These are phyloP conservation scores for Anthophora plumipes DNA, from an alignment of 2,888 invertebrate species.

Conservation along the genomic window DNA sequence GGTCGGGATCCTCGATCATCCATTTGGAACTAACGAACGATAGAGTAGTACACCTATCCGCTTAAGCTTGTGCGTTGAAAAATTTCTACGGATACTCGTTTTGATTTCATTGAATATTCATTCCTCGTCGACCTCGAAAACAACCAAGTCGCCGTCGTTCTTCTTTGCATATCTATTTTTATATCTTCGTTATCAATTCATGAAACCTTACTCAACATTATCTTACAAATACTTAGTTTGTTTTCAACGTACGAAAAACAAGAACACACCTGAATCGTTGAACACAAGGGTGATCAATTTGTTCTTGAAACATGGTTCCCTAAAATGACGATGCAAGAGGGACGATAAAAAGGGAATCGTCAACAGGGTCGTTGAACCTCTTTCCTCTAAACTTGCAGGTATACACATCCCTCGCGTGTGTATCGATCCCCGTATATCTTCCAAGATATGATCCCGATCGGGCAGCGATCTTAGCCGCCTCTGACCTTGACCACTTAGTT, in stretches of 20 bases:
- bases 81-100: conserved; percentile 12
- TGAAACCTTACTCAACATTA: neutral
- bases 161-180: conserved; percentile 35
- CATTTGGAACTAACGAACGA: conserved; percentile 28
- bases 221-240: too few species aligned
- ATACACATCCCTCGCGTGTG: conserved; percentile 35
- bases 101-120: conserved; percentile 34
- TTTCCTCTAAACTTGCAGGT: conserved; percentile 45
- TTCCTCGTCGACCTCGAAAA: conserved; percentile 34
- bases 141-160: conserved; percentile 19
- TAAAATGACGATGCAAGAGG: conserved; percentile 36
- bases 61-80: neutral
- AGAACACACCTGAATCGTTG: too few species aligned
- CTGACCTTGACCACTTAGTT: conserved; percentile 66
- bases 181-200: conserved; percentile 24
- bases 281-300: conserved; percentile 22
- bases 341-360: conserved; percentile 45
- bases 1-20: conserved; percentile 52
- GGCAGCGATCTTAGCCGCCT: conserved; percentile 56
- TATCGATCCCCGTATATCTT: conserved; percentile 61
- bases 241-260: too few species aligned
- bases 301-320: conserved; percentile 4
- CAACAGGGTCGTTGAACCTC: conserved; percentile 52
- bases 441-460: conserved; percentile 56
- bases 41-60: neutral